Evolutionary conservation across 1,140 invertebrate species (phyloP), one percentile per base, ranked within the genome.

Genomic region (Sipha flava): DNA sequence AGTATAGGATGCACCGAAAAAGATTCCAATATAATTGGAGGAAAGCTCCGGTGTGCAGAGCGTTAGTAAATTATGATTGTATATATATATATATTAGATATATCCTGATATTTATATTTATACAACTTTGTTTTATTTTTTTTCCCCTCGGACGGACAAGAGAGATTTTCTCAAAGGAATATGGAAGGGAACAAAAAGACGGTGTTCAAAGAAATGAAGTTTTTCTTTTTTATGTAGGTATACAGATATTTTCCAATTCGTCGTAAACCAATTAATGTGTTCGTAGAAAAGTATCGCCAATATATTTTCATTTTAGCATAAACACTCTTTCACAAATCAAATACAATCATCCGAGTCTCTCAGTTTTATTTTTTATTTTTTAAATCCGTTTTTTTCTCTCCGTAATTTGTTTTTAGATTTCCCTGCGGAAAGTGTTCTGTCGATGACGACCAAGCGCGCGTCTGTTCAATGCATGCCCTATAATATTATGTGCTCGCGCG

Each of bases 281-380:
- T 18, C n/a, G 10, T 66, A 66, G 40, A 66, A 66, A 45, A 66
- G 34, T 66, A 66, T 40, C 34, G 10, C 4, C 34, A 5, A 40
- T 34, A 10, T 23, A n/a, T 66, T 66, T 66, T 23, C 31, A 12
- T 40, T 66, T 40, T 40, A 40, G n/a, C 62, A 10, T 21, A 66
- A 66, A 66, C n/a, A 21, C 40, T 66, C 29, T 40, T 40, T 40
- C 45, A 31, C 68, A 47, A 72, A 72, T 72, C 68, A 72, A 72
- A 72, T 47, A 72, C 23, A 72, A 47, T 29, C 45, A 26, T 31
- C 26, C 6, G 12, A 43, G 1, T 10, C 21, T 31, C 43, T 47
- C 14, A 3, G 47, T 29, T 23, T 37, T 66, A 26, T 31, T 29
- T 37, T 14, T 40, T 66, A 31, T 1, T 40, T 43, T 64, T 64